Conservation (phyloP, 2,797 vertebrate genomes). For the Gambusia yucatana region DNA sequence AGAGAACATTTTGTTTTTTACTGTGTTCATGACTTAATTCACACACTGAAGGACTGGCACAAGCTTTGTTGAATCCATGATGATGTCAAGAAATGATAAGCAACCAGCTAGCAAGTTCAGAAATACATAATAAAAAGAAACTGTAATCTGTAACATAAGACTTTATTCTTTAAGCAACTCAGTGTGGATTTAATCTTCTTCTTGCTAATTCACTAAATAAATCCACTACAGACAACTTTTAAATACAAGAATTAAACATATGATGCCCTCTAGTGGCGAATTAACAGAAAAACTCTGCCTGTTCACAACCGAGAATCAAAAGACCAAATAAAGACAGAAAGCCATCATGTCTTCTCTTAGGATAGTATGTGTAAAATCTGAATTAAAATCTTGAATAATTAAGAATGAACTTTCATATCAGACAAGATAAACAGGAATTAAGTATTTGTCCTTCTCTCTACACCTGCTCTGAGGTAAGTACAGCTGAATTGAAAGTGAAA, state of each 20-base stretch:
- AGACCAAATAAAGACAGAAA: not conserved
- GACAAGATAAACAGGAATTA: not conserved
- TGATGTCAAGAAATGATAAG: not conserved
- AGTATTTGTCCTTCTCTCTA: not conserved
- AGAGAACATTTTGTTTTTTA: not conserved
- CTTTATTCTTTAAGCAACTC: not conserved
- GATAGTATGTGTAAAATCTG: not conserved
- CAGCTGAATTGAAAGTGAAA: not conserved
- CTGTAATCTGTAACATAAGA: not conserved
- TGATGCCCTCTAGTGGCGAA: conserved; percentile 57
- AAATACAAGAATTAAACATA: conserved; percentile 2
- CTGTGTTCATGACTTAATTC: not conserved
- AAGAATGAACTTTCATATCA: not conserved
- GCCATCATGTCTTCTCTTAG: not conserved
- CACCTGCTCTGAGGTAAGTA: not conserved
- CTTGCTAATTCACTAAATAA: not conserved
- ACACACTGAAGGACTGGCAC: not conserved
- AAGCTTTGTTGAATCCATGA: not conserved
- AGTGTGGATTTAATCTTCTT: not conserved
- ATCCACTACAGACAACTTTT: not conserved
- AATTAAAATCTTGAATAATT: not conserved
- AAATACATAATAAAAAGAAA: not conserved
- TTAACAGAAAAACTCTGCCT: not conserved
- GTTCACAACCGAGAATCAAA: not conserved
- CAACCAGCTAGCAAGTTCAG: not conserved